A percentile compares a stretch with the other conserved stretches of the same genome.
These are phyloP conservation scores for Drosophila putrida DNA, from an alignment of 2,888 invertebrate species.

Conservation along the genomic window DNA sequence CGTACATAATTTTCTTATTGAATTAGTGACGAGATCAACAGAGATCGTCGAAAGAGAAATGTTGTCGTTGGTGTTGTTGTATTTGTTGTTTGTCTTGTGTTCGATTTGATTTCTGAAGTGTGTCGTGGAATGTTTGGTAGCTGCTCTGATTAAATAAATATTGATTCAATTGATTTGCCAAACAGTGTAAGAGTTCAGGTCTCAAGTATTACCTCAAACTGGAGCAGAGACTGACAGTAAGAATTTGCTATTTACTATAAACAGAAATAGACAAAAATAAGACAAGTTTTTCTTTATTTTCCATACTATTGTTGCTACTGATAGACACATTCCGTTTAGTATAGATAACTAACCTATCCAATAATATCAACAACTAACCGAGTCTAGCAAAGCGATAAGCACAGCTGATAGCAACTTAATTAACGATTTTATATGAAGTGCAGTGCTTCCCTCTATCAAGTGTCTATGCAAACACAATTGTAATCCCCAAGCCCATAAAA, in stretches of 20 bases:
- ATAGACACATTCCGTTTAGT: constrained; percentile 13
- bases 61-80: constrained; percentile 28
- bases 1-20: constrained; percentile 75
- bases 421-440: constrained; percentile 49
- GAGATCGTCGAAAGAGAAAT: constrained; percentile 54
- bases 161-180: constrained; percentile 75
- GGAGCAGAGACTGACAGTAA: constrained; percentile 6
- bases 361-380: constrained; percentile 14
- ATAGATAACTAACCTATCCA: constrained; percentile 47
- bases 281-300: background rate
- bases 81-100: constrained; percentile 60
- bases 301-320: background rate
- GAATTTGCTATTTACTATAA: too few species aligned
- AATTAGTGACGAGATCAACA: constrained; percentile 60
- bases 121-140: constrained; percentile 75
- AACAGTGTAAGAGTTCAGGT: constrained; percentile 44
- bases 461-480: constrained; percentile 32
- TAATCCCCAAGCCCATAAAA: constrained; percentile 28
- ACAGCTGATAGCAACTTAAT: constrained; percentile 43
- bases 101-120: constrained; percentile 78
- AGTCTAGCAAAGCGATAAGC: constrained; percentile 25
- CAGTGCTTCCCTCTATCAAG: background rate
- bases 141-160: constrained; percentile 66
- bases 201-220: constrained; percentile 33
- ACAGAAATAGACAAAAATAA: too few species aligned